Evolutionary conservation across 1,140 invertebrate genomes (phyloP).

Genomic region (Pemphigus obesinymphae): DNA sequence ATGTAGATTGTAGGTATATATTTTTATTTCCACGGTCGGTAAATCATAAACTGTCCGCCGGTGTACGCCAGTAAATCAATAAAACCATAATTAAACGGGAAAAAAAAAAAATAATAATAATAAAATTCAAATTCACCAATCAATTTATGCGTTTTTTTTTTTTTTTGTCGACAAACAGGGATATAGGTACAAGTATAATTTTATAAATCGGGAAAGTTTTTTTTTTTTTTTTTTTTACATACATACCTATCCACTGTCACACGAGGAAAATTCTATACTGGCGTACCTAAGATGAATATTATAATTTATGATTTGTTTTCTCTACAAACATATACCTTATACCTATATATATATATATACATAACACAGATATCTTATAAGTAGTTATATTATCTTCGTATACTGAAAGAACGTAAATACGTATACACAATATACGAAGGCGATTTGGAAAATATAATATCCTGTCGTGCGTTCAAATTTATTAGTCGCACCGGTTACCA

Average conservation of each 20-base stretch:
- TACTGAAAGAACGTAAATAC: background rate
- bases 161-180: background rate
- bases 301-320: constrained; percentile 28
- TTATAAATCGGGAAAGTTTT: constrained; percentile 14
- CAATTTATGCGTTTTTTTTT: constrained; percentile 28
- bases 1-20: background rate
- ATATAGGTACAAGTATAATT: background rate
- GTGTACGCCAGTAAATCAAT: constrained; percentile 27
- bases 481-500: background rate
- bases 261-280: background rate
- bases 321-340: background rate
- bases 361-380: background rate
- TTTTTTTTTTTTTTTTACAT: background rate
- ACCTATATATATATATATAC: background rate
- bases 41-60: constrained; percentile 36
- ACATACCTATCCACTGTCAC: background rate
- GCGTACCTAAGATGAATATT: background rate
- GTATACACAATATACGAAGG: background rate
- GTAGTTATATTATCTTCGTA: background rate
- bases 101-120: no score
- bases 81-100: constrained; percentile 39
- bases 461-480: constrained; percentile 20
- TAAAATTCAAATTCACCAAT: constrained; percentile 24
- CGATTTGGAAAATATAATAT: constrained; percentile 20
- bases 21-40: constrained; percentile 26